Base-by-base conservation (phyloP, 2,888 invertebrate genomes). In the Lottia gigantea region DNA sequence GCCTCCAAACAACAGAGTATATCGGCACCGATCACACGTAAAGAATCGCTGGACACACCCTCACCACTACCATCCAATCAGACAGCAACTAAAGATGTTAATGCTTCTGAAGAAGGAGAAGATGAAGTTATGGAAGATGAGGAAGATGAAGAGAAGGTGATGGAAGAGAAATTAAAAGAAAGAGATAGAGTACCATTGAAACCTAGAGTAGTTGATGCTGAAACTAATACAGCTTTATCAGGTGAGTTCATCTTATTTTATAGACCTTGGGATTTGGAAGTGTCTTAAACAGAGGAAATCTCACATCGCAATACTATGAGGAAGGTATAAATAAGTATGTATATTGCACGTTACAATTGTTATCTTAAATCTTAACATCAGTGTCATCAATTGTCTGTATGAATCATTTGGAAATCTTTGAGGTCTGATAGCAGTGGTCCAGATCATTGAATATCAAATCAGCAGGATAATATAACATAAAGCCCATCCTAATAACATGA, bases 141-240 rank as follows among this genome's bases (percentile, higher is more conserved):
- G 6, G 66, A 71, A 25, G 64, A 71, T 15, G 49, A 66, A 25
- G 66, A 66, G 14, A 63, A 25, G 26, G 55, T n/a, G n/a, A 71
- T 16, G 68, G 55, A 46, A 64, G 62, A 46, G 64, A 66, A 55
- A 23, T 19, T 31, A 55, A 73, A 46, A 66, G 46, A 55, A 65
- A 15, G 70, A 73, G 11, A 61, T 63, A 70, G 82, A 64, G 69
- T 78, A 46, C 84, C 83, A 26, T 77, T 84, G 49, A 74, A 77
- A 61, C 76, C 77, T 62, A 82, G 83, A 69, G 81, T 80, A 23
- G 81, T 76, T 23, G 83, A 85, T 70, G 85, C 84, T 12, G 85
- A 83, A 73, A 81, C 84, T 14, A 85, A 85, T 75, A 85, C 85
- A 12, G 81, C 80, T 46, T 78, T 80, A 68, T 77, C 85, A 79